A percentile compares a stretch with the other conserved stretches of the same genome.
Evolutionary conservation across 2,113 vertebrate genomes (phyloP).

Genomic region (Psammodynastes pulverulentus): DNA sequence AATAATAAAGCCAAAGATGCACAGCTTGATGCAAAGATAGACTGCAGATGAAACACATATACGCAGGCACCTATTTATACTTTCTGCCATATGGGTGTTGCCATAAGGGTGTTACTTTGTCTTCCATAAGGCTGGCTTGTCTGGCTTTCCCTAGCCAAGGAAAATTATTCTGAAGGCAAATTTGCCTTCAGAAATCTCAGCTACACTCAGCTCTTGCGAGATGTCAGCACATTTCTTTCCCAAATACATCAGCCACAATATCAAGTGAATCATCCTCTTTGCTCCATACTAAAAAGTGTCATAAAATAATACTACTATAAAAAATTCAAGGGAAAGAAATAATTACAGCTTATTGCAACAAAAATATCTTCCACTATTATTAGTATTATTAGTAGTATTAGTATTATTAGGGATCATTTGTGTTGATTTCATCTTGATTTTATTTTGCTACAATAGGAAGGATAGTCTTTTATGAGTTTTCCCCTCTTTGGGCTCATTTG

Average conservation of each 20-base stretch:
- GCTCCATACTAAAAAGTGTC: slow-evolving; percentile 55
- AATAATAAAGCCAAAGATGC: slow-evolving; percentile 57
- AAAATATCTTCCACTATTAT: slow-evolving; percentile 54
- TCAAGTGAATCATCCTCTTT: slow-evolving; percentile 62
- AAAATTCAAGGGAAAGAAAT: slow-evolving; percentile 57
- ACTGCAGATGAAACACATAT: slow-evolving; percentile 40
- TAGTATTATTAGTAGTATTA: too few species aligned
- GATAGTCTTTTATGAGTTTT: slow-evolving; percentile 8
- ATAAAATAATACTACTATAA: slow-evolving; percentile 52
- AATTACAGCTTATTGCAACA: slow-evolving; percentile 53
- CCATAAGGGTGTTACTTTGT: slow-evolving; percentile 49
- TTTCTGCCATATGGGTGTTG: slow-evolving; percentile 54
- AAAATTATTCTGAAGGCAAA: slow-evolving; percentile 63
- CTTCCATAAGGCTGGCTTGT: slow-evolving; percentile 59
- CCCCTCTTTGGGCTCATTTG: not conserved
- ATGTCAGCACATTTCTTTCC: slow-evolving; percentile 62
- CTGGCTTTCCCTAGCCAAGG: slow-evolving; percentile 61
- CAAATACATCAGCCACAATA: slow-evolving; percentile 59
- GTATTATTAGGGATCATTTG: slow-evolving; percentile 43
- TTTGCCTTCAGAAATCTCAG: slow-evolving; percentile 65
- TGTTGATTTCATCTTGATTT: slow-evolving; percentile 60
- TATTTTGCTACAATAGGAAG: slow-evolving; percentile 45
- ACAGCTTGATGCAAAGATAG: slow-evolving; percentile 38
- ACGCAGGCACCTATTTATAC: slow-evolving; percentile 63
- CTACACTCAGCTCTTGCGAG: slow-evolving; percentile 57